Evolutionary conservation across 2,888 invertebrate genomes (phyloP).

Genomic region (Ormyrus rosae): DNA sequence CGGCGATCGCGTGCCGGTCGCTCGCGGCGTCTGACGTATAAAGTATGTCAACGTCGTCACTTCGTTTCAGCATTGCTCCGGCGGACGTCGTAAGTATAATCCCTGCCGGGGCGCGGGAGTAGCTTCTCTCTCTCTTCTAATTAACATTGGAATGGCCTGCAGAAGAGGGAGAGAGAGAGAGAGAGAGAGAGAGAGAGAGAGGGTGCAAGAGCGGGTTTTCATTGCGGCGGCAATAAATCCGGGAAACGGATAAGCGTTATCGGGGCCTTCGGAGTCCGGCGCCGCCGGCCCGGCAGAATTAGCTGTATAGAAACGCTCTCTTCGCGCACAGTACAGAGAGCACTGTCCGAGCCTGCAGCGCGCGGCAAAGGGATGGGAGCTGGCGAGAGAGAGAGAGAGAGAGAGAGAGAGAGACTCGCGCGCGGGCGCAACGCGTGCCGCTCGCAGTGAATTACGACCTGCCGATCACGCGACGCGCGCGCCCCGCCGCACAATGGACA

Average conservation of each 20-base stretch:
- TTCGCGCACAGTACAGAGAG: too few relatives aligned
- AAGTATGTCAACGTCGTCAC: conserved; percentile 72
- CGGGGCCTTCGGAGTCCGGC: conserved; percentile 65
- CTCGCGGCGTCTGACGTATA: conserved; percentile 54
- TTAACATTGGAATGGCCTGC: conserved; percentile 72
- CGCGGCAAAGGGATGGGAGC: neutral
- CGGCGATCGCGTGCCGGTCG: conserved; percentile 60
- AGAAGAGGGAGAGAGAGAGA: conserved; percentile 62
- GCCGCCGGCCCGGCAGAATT: conserved; percentile 61
- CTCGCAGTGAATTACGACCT: conserved; percentile 20
- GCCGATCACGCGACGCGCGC: conserved; percentile 9
- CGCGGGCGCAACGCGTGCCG: neutral
- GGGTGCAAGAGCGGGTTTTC: conserved; percentile 61
- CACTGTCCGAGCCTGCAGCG: too few relatives aligned
- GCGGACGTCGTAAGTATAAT: conserved; percentile 68
- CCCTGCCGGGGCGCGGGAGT: conserved; percentile 9
- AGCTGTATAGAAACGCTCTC: conserved; percentile 60
- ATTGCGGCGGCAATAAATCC: conserved; percentile 70
- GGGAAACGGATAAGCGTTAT: conserved; percentile 72
- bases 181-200: conserved; percentile 51
- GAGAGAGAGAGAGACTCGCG: neutral
- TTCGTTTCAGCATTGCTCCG: conserved; percentile 63
- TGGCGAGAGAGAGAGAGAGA: neutral
- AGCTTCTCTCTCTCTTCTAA: conserved; percentile 62
- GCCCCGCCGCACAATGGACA: conserved; percentile 28